phyloP scores from a whole-genome alignment of 2,888 invertebrate species.

The Athalia rosae region DNA sequence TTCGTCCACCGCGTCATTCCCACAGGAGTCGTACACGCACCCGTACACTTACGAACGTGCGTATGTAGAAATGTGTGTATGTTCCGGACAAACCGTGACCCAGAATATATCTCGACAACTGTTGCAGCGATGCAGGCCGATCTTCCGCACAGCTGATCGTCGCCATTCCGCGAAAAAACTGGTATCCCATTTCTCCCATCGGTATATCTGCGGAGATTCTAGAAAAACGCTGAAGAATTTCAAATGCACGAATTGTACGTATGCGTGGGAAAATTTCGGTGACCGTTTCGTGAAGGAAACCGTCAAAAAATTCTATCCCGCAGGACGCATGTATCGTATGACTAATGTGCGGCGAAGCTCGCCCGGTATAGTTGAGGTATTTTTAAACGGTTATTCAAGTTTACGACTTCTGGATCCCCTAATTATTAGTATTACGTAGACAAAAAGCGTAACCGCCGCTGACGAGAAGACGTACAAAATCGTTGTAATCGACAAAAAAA shows the following conservation, averaged over 20 bases:
- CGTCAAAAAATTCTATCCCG: neutral
- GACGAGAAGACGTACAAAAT: neutral
- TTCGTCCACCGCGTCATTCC: conserved; percentile 15
- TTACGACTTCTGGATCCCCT: conserved; percentile 3
- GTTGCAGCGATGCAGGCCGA: too few relatives aligned
- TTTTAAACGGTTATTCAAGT: conserved; percentile 6
- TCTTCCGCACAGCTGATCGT: too few relatives aligned
- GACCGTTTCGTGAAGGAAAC: too few relatives aligned
- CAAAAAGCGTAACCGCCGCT: conserved; percentile 13
- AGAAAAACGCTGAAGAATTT: neutral
- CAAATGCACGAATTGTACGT: neutral
- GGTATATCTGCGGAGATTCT: neutral
- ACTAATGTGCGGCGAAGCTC: neutral
- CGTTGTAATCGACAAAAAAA: neutral
- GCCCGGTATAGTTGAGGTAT: neutral
- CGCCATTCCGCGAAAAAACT: too few relatives aligned
- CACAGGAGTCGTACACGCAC: conserved; percentile 21
- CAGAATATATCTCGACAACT: too few relatives aligned
- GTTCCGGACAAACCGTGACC: too few relatives aligned
- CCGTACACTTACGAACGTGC: neutral
- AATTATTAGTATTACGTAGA: neutral
- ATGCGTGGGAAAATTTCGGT: conserved; percentile 23
- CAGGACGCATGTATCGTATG: neutral
- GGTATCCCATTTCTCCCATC: neutral
- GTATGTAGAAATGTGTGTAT: neutral